phyloP scores from a whole-genome alignment of 2,797 vertebrate species.

The Lepus townsendii region DNA sequence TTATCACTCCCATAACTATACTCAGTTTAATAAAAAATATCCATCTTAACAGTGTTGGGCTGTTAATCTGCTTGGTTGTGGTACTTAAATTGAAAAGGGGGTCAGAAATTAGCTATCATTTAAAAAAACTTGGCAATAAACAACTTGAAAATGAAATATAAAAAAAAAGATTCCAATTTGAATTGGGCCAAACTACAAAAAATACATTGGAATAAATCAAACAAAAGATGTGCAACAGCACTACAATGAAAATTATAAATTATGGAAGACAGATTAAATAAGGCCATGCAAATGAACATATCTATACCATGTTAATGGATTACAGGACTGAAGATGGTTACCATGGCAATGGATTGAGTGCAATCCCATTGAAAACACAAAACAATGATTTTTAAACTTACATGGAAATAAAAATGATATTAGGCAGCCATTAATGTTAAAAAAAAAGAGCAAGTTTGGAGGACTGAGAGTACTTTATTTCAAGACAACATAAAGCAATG shows the following conservation, averaged over 20 bases:
- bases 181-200: not conserved
- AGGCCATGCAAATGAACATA: not conserved
- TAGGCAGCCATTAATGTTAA: not conserved
- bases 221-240: not conserved
- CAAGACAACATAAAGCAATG: not conserved
- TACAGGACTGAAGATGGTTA: not conserved
- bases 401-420: not conserved
- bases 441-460: not conserved
- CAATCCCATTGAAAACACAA: not conserved
- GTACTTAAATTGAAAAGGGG: not conserved
- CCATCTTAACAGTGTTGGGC: not conserved
- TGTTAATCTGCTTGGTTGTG: not conserved
- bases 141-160: not conserved
- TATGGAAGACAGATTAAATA: not conserved
- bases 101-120: not conserved
- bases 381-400: constrained; percentile 18
- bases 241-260: not conserved
- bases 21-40: not conserved
- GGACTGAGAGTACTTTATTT: not conserved
- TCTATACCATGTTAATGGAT: not conserved
- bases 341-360: not conserved
- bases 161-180: constrained; percentile 12
- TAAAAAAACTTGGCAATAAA: not conserved
- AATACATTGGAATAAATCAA: constrained; percentile 1
- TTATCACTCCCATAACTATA: not conserved